Conservation (phyloP, 2,797 vertebrate species). For the Liparis tanakae region DNA sequence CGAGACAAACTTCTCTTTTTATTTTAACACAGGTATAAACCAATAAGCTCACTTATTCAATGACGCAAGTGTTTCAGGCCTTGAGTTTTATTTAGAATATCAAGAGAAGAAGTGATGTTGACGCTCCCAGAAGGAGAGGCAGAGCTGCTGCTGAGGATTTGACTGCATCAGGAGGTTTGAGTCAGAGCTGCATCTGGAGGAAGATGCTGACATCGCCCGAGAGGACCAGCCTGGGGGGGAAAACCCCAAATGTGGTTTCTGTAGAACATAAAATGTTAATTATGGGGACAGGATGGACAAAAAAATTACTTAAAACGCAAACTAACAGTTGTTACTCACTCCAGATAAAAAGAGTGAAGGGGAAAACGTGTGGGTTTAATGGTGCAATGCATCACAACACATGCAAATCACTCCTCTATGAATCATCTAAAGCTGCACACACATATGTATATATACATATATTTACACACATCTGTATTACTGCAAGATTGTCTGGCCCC, state of each 20-base stretch:
- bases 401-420: background rate
- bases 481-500: no score
- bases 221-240: conserved; percentile 5
- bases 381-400: background rate
- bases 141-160: conserved; percentile 31
- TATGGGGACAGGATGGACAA: conserved; percentile 23
- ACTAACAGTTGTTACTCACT: conserved; percentile 8
- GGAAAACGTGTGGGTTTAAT: conserved; percentile 2
- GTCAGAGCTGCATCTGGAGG: conserved; percentile 36
- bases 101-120: conserved; percentile 21
- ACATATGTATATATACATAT: no score
- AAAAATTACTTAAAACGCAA: conserved; percentile 24
- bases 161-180: conserved; percentile 46
- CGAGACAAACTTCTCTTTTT: conserved; percentile 4
- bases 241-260: background rate
- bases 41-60: conserved; percentile 15
- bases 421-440: background rate
- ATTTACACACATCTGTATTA: no score
- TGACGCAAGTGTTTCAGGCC: conserved; percentile 3
- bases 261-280: conserved; percentile 30
- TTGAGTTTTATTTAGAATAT: conserved; percentile 21
- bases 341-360: conserved; percentile 5
- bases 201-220: conserved; percentile 35
- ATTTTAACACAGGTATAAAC: background rate
- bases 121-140: conserved; percentile 22